Base-by-base conservation (phyloP, 2,888 invertebrate species). In the Patella ulyssiponensis region DNA sequence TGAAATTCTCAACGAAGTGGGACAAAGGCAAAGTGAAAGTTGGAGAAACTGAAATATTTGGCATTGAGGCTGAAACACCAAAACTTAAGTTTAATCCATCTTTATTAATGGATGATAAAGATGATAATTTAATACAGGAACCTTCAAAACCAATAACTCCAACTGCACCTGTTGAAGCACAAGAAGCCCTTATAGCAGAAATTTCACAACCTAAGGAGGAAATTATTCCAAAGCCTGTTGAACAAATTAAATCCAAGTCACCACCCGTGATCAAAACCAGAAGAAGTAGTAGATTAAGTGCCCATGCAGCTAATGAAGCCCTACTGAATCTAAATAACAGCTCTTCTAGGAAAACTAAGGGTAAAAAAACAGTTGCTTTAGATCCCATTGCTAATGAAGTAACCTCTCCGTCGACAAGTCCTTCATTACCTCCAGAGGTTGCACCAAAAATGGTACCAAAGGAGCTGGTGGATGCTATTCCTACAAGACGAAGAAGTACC, bases 271-370 rank as follows among this genome's bases (percentile, higher is more conserved):
- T 44, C 44, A 44, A 44, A 44, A 64, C 20, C 20, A 64, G 64
- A 64, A 64, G 64, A 64, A 64, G 64, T 20, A 64, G 64, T 64
- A 64, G 64, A 20, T 11, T 20, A 64, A 64, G 64, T 64, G 64
- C 64, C 15, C 64, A 64, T 11, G 64, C 64, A 23, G 64, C 64
- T 3, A 64, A 64, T 9, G 64, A 64, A 23, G 64, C 64, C 12
- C 23, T 64, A 14, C 20, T 64, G 11, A 64, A 64, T 64, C 15
- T 64, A 23, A 64, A 64, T 4, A 64, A 64, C 14, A 64, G 14
- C 23, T 9, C 64, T 5, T 64, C 64, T 9, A n/a, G 64, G 23
- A 12, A 23, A 12, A 23, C 20, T 23, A 20, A 23, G 14, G 20
- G 12, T 23, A 64, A 64, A 23, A 64, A 64, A 23, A 64, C 20